These are phyloP conservation scores for Ophiothrix spiculata DNA, from an alignment of 35 echinoderm and acorn worm genomes.

Conservation along the genomic window DNA sequence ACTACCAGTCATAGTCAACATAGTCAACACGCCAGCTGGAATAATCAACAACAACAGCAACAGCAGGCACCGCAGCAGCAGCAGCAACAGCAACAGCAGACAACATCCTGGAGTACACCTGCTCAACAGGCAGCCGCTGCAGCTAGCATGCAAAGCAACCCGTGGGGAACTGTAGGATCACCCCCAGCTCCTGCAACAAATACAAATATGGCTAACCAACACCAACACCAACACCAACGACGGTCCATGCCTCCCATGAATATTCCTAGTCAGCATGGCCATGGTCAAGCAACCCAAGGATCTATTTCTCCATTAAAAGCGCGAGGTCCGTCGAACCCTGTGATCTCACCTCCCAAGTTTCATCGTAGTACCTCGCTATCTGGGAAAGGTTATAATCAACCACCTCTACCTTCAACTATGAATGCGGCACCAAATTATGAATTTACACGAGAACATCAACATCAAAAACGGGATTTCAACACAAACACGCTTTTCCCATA, in stretches of 20 bases:
- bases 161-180: constrained; percentile 93
- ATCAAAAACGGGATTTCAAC: constrained; percentile 35
- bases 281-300: constrained; percentile 23
- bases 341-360: constrained; percentile 96
- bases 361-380: constrained; percentile 87
- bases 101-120: constrained; percentile 53
- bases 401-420: constrained; percentile 43
- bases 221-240: constrained; percentile 46
- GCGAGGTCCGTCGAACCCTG: constrained; percentile 63
- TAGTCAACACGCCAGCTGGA: constrained; percentile 15
- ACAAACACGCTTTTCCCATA: constrained; percentile 83
- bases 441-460: constrained; percentile 62
- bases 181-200: constrained; percentile 43
- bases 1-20: constrained; percentile 27
- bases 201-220: constrained; percentile 28
- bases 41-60: constrained; percentile 45
- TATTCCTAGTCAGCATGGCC: constrained; percentile 14
- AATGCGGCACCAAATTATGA: constrained; percentile 65
- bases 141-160: constrained; percentile 50
- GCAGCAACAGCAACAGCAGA: constrained; percentile 40
- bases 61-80: constrained; percentile 55
- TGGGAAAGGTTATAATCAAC: constrained; percentile 52
- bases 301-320: constrained; percentile 79
- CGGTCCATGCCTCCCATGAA: constrained; percentile 69
- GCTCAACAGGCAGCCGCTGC: constrained; percentile 47